phyloP scores from a whole-genome alignment of 2,797 vertebrate genomes.

The Odontamblyopus lacepedii region DNA sequence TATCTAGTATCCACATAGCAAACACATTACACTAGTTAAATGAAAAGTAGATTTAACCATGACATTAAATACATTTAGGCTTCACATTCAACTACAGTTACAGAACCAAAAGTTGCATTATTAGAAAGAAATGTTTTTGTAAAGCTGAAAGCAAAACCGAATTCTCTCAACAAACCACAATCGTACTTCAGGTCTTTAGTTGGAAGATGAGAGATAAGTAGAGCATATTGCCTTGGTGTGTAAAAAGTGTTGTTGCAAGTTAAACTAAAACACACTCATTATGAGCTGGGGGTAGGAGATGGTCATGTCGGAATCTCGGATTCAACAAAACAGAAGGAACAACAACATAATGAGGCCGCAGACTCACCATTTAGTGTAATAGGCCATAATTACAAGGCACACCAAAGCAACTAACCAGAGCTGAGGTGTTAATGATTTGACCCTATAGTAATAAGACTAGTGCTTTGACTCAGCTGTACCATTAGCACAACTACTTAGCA shows the following conservation, averaged over 20 bases:
- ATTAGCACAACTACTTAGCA: neutral
- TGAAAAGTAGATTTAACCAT: no score
- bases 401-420: slow-evolving; percentile 16
- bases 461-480: neutral
- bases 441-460: slow-evolving; percentile 1
- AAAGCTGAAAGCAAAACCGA: neutral
- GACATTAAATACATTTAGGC: no score
- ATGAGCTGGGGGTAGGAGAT: no score
- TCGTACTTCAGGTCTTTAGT: neutral
- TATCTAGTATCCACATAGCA: no score
- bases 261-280: no score
- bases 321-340: no score
- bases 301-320: no score
- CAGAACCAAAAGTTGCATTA: neutral
- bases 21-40: no score
- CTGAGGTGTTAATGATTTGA: slow-evolving; percentile 8
- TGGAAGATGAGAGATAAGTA: neutral
- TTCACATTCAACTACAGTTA: neutral
- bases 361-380: slow-evolving; percentile 31
- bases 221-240: neutral
- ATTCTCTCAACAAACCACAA: neutral
- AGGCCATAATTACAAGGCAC: slow-evolving; percentile 39
- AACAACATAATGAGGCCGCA: slow-evolving; percentile 18
- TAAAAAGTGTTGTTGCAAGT: neutral
- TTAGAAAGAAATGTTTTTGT: neutral